Percentiles rank a stretch among this genome's conserved stretches.
Conservation (phyloP, 2,888 invertebrate genomes). For the Pterobdella sp. region DNA sequence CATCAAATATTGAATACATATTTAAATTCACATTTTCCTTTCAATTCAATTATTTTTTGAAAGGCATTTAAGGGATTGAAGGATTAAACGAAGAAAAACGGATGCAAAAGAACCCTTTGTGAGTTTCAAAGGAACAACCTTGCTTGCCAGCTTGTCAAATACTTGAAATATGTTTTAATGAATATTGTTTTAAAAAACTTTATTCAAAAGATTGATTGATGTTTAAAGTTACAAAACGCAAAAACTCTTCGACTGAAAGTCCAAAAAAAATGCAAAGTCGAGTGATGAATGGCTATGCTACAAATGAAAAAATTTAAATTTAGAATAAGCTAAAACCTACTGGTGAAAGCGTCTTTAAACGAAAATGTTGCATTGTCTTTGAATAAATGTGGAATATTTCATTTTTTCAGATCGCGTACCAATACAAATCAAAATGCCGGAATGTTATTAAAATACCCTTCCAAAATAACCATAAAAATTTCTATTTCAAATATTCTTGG, state of each 20-base stretch:
- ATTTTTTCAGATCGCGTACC: neutral
- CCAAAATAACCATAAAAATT: too few relatives aligned
- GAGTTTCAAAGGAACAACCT: too few relatives aligned
- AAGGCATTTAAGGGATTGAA: neutral
- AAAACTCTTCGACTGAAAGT: neutral
- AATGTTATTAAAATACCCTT: neutral
- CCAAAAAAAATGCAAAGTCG: neutral
- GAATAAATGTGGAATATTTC: neutral
- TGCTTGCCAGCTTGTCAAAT: neutral
- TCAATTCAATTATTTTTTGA: too few relatives aligned
- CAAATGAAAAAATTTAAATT: conserved; percentile 13
- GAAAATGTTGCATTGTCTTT: neutral
- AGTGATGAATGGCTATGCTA: conserved; percentile 6
- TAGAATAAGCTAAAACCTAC: neutral
- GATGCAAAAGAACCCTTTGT: too few relatives aligned
- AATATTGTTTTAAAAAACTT: neutral
- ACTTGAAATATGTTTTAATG: neutral
- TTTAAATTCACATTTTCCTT: too few relatives aligned
- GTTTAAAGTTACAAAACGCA: neutral
- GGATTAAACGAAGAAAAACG: neutral
- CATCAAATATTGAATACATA: too few relatives aligned
- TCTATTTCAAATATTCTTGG: neutral
- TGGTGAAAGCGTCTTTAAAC: too few relatives aligned
- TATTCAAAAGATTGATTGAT: neutral
- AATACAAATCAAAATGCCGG: neutral